Base-by-base conservation (phyloP, 2,113 vertebrate genomes). In the Parotia lawesii region DNA sequence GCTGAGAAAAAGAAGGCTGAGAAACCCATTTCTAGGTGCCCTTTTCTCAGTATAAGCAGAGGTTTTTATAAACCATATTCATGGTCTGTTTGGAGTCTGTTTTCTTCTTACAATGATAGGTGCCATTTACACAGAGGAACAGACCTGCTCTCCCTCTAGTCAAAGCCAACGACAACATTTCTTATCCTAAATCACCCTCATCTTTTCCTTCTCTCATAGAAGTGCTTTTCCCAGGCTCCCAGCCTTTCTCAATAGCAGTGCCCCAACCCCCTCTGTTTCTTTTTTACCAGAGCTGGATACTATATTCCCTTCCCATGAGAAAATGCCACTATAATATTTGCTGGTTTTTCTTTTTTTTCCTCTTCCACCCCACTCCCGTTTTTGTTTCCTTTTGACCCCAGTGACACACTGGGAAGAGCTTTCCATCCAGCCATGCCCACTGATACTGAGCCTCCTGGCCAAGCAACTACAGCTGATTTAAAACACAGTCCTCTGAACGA, bases 161-260 rank as follows among this genome's bases (percentile, higher is more conserved):
- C 4, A 28, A 95, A 96, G 93, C 91, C 95, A 97, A 96, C 0
- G 29, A 96, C 93, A 96, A 96, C 85, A 97, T 90, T 94, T 93
- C 92, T 95, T 95, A 95, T 95, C 93, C 95, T 95, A 96, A 94
- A 97, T 95, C 94, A 96, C 83, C 48, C 94, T 90, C 83, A 84
- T 95, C 93, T 93, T 88, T 96, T 95, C 87, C 87, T 82, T 95
- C 64, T 94, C 67, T 94, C 91, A 94, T 16, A 95, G 65, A 85
- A 93, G 48, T 45, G 82, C 65, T 93, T 95, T 95, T 96, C 93
- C 95, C 93, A 97, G 87, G 96, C 92, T 95, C 95, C 48, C 76
- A 84, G 93, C 53, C 79, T 57, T 90, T 93, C 76, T 95, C 79
- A 94, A 83, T 65, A 95, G 90, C 75, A 72, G 76, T 2, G 61